These are phyloP conservation scores for Prolemur simus DNA, from an alignment of 2,113 vertebrate species.

Conservation along the genomic window DNA sequence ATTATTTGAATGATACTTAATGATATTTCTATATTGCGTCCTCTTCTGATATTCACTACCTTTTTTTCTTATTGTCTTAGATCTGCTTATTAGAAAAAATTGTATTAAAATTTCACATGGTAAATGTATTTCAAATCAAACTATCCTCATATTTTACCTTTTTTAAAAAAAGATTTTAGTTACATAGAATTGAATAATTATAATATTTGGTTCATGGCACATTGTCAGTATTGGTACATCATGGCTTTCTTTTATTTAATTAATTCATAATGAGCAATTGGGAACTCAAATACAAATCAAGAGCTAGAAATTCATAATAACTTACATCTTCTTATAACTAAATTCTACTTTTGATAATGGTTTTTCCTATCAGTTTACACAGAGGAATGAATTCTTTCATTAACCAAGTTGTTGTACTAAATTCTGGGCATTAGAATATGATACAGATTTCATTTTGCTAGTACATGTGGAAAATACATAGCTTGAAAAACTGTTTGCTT, in stretches of 20 bases:
- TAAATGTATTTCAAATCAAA: slow-evolving; percentile 31
- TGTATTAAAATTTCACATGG: slow-evolving; percentile 37
- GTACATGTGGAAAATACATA: not conserved
- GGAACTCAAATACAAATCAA: not conserved
- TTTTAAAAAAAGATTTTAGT: slow-evolving; percentile 34
- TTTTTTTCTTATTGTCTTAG: not conserved
- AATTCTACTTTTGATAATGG: not conserved
- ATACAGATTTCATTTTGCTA: not conserved
- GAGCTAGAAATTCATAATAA: not conserved
- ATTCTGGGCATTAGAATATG: not conserved
- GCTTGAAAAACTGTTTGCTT: not conserved
- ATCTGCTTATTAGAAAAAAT: not conserved
- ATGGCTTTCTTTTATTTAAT: not conserved
- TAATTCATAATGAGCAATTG: not conserved
- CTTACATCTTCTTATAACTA: not conserved
- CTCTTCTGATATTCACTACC: not conserved
- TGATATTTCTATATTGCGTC: not conserved
- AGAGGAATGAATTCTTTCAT: not conserved
- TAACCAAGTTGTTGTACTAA: not conserved
- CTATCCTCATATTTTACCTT: slow-evolving; percentile 13
- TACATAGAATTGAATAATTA: not conserved
- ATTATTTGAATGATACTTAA: not conserved
- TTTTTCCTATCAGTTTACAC: not conserved
- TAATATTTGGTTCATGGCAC: not conserved
- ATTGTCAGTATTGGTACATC: not conserved